Evolutionary conservation across 1,140 invertebrate species (phyloP).

Genomic region (Drosophila orosa): DNA sequence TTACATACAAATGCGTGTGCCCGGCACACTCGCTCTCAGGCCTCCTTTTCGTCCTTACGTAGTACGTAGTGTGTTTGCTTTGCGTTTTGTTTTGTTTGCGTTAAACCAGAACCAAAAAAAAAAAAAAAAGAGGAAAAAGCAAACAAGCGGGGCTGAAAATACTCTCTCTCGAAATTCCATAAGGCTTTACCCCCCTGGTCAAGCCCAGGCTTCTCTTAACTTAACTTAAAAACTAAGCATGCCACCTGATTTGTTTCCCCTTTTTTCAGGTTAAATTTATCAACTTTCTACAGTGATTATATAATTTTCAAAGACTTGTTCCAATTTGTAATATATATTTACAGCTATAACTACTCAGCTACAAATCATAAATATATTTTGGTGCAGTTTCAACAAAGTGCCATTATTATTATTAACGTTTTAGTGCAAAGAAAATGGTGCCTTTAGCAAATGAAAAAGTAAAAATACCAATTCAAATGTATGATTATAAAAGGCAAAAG

Average conservation of each 20-base stretch:
- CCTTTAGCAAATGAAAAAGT: neutral
- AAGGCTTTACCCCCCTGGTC: neutral
- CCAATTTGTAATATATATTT: neutral
- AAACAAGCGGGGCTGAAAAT: conserved; percentile 11
- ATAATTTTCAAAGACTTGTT: neutral
- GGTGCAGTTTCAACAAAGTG: neutral
- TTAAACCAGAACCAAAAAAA: conserved; percentile 51
- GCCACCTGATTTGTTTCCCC: neutral
- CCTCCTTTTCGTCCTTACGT: conserved; percentile 11
- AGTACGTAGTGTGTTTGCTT: conserved; percentile 60
- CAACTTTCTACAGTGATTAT: neutral
- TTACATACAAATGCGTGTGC: conserved; percentile 65
- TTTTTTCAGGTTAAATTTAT: neutral
- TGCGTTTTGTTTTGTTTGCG: conserved; percentile 75
- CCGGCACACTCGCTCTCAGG: neutral
- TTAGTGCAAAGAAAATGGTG: neutral
- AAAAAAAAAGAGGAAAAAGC: conserved; percentile 12
- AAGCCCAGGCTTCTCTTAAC: neutral
- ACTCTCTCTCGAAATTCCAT: conserved; percentile 2
- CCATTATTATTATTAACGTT: neutral
- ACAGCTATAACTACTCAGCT: neutral
- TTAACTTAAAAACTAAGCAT: neutral
- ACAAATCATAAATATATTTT: neutral
- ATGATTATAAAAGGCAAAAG: neutral
- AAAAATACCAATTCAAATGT: neutral